These are phyloP conservation scores for Trypoxylus dichotomus DNA, from an alignment of 1,140 invertebrate species.

Conservation along the genomic window DNA sequence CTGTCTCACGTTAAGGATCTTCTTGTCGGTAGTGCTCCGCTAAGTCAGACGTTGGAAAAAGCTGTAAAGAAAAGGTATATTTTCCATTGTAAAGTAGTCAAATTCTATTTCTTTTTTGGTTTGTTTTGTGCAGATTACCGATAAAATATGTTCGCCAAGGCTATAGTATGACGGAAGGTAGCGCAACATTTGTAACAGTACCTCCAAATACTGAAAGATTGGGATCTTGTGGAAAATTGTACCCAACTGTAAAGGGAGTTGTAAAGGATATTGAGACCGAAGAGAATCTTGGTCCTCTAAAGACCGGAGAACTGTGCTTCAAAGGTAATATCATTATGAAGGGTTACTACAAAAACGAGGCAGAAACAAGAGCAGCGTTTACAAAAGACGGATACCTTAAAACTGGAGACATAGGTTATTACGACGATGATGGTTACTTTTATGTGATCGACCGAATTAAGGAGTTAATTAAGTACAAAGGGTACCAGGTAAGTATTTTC, in stretches of 20 bases:
- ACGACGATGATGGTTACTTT: slow-evolving; percentile 71
- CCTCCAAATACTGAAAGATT: slow-evolving; percentile 49
- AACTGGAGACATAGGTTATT: slow-evolving; percentile 81
- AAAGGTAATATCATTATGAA: slow-evolving; percentile 66
- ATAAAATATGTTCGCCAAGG: slow-evolving; percentile 58
- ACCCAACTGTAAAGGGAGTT: slow-evolving; percentile 60
- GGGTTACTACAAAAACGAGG: slow-evolving; percentile 69
- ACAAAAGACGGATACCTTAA: slow-evolving; percentile 74
- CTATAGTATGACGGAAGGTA: slow-evolving; percentile 71
- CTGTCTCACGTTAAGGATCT: slow-evolving; percentile 11
- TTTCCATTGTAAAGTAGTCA: not conserved
- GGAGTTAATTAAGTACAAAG: slow-evolving; percentile 87
- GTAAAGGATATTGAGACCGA: slow-evolving; percentile 65
- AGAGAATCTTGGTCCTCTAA: slow-evolving; percentile 60
- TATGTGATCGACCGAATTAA: slow-evolving; percentile 84
- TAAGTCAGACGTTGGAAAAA: not conserved
- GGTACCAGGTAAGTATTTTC: slow-evolving; percentile 62
- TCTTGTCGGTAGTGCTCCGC: not conserved
- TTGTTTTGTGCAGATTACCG: not conserved
- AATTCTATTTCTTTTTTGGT: not conserved
- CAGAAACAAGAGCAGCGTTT: slow-evolving; percentile 71
- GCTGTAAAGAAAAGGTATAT: not conserved
- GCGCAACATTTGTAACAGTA: slow-evolving; percentile 51
- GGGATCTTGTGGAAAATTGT: slow-evolving; percentile 61
- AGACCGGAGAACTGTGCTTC: slow-evolving; percentile 71